A percentile compares a stretch with the other conserved stretches of the same genome.
Evolutionary conservation across 1,140 invertebrate genomes (phyloP).

Genomic region (Zaprionus tsacasi): DNA sequence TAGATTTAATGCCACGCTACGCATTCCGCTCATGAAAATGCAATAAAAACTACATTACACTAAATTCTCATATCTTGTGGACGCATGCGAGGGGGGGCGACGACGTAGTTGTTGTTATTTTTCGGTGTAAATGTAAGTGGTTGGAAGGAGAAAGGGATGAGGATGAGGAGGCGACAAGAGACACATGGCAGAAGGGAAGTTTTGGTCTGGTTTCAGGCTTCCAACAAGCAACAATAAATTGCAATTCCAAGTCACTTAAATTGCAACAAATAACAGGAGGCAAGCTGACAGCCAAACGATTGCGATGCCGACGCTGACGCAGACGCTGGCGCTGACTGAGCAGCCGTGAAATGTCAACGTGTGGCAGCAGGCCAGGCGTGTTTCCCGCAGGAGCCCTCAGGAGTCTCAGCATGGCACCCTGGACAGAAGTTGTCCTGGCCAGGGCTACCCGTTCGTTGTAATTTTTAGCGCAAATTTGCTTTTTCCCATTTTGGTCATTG

Average conservation of each 20-base stretch:
- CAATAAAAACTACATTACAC: conserved; percentile 77
- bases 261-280: conserved; percentile 79
- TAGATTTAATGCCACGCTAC: conserved; percentile 60
- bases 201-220: conserved; percentile 27
- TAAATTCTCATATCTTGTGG: conserved; percentile 72
- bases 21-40: conserved; percentile 71
- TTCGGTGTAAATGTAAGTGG: conserved; percentile 9
- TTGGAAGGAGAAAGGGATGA: background rate
- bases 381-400: conserved; percentile 8
- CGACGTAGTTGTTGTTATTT: conserved; percentile 6
- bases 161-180: background rate
- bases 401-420: background rate
- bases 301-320: conserved; percentile 57
- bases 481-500: conserved; percentile 40
- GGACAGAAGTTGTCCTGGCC: conserved; percentile 6
- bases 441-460: conserved; percentile 26
- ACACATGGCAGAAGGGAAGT: background rate
- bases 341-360: conserved; percentile 72
- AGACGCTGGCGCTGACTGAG: conserved; percentile 47
- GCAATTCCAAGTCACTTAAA: conserved; percentile 82
- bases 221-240: conserved; percentile 69
- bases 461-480: conserved; percentile 37
- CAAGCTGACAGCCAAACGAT: conserved; percentile 64
- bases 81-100: background rate
- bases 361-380: conserved; percentile 48